phyloP scores from a whole-genome alignment of 2,888 invertebrate species.

The Metopia argyrocephala region DNA sequence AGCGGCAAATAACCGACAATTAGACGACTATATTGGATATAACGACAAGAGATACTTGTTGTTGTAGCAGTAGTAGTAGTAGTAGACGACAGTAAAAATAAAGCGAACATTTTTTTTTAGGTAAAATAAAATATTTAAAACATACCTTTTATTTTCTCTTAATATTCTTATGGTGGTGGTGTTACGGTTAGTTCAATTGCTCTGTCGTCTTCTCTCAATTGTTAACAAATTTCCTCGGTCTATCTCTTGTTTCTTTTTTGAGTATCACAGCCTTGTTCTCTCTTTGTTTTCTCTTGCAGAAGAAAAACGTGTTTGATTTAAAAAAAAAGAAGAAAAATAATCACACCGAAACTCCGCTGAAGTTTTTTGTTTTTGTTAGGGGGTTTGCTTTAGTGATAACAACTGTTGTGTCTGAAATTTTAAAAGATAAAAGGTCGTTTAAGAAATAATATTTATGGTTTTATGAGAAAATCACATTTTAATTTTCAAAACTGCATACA shows the following conservation, averaged over 20 bases:
- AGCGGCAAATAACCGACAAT: conserved; percentile 62
- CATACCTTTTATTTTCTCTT: conserved; percentile 38
- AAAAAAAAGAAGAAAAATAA: conserved; percentile 12
- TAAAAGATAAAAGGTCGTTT: too few relatives aligned
- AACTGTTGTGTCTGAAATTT: too few relatives aligned
- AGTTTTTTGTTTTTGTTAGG: conserved; percentile 17
- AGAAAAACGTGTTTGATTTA: neutral
- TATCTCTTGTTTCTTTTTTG: neutral
- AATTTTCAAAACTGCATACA: too few relatives aligned
- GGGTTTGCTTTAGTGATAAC: conserved; percentile 54
- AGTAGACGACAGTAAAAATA: conserved; percentile 32
- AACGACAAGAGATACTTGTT: conserved; percentile 20
- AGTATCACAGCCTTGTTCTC: neutral
- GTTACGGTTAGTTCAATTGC: conserved; percentile 27
- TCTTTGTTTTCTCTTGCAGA: neutral
- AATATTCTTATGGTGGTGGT: too few relatives aligned
- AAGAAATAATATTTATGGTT: too few relatives aligned
- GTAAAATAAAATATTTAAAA: neutral
- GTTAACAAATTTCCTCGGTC: conserved; percentile 13
- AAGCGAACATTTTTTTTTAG: too few relatives aligned
- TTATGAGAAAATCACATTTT: too few relatives aligned
- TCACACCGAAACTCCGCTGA: conserved; percentile 1
- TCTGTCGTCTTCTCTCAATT: conserved; percentile 28
- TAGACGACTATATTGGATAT: conserved; percentile 37
- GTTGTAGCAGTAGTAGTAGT: neutral